Evolutionary conservation across 2,797 vertebrate species (phyloP).

Genomic region (Anabas testudineus): DNA sequence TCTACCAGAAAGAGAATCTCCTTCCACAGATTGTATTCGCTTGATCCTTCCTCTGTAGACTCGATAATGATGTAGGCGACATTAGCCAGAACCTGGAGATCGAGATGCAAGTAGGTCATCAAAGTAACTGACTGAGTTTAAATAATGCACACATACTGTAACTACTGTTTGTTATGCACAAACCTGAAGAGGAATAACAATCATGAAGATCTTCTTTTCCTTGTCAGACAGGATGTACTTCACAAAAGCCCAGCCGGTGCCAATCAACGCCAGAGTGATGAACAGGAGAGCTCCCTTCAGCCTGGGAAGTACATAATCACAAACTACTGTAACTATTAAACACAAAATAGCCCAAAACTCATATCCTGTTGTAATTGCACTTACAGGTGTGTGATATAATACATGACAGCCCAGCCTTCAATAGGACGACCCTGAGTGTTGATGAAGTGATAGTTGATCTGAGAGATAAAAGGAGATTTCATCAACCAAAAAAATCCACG

Average conservation of each 20-base stretch:
- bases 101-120: background rate
- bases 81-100: slow-evolving; percentile 83
- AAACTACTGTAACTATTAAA: background rate
- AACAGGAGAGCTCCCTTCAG: slow-evolving; percentile 91
- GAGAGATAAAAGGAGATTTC: slow-evolving; percentile 25
- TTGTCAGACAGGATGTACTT: slow-evolving; percentile 91
- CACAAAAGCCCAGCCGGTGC: slow-evolving; percentile 90
- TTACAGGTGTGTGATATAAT: slow-evolving; percentile 90
- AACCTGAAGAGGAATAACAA: slow-evolving; percentile 89
- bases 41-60: slow-evolving; percentile 88
- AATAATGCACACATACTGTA: background rate
- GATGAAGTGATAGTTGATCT: slow-evolving; percentile 92
- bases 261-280: slow-evolving; percentile 90
- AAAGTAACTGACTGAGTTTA: background rate
- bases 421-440: slow-evolving; percentile 87
- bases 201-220: slow-evolving; percentile 92
- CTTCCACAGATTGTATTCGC: slow-evolving; percentile 89
- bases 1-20: slow-evolving; percentile 90
- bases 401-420: slow-evolving; percentile 89
- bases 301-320: slow-evolving; percentile 64
- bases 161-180: background rate
- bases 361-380: slow-evolving; percentile 32
- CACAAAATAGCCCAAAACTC: background rate
- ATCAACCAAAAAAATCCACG: background rate
- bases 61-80: slow-evolving; percentile 89